These are phyloP conservation scores for Drosophila meridionalis DNA, from an alignment of 2,888 invertebrate species.

Conservation along the genomic window DNA sequence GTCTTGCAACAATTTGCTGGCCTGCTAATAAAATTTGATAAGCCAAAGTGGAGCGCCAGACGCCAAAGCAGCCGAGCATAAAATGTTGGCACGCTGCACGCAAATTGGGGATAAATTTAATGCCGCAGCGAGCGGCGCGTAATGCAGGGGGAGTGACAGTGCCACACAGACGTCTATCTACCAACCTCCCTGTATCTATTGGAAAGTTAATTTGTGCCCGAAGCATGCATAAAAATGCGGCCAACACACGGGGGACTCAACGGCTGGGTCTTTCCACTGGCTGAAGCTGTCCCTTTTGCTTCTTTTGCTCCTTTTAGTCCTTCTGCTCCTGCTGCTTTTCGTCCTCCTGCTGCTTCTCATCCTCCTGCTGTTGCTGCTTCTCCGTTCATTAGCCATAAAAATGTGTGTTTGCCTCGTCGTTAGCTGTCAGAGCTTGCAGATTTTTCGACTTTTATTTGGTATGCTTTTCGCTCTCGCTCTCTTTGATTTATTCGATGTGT, in stretches of 20 bases:
- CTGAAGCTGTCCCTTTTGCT: neutral
- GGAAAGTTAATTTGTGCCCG: constrained; percentile 71
- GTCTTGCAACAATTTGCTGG: constrained; percentile 76
- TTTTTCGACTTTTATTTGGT: constrained; percentile 10
- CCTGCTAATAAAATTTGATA: constrained; percentile 79
- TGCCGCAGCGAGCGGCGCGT: constrained; percentile 42
- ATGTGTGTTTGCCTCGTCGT: constrained; percentile 15
- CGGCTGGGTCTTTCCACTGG: constrained; percentile 31
- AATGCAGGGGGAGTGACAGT: constrained; percentile 66
- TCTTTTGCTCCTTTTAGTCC: neutral
- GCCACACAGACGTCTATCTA: constrained; percentile 4
- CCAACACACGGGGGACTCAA: constrained; percentile 39
- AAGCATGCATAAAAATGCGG: constrained; percentile 68
- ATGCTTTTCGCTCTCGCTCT: constrained; percentile 2
- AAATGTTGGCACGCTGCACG: constrained; percentile 81
- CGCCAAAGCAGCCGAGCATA: constrained; percentile 48
- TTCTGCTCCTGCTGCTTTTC: neutral
- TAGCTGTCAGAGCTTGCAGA: constrained; percentile 18
- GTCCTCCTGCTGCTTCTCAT: neutral
- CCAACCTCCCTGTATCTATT: constrained; percentile 43
- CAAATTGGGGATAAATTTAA: constrained; percentile 82
- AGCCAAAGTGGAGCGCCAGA: constrained; percentile 72
- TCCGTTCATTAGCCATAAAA: constrained; percentile 76
- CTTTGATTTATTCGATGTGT: constrained; percentile 80
- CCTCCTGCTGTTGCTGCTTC: neutral